Conservation (phyloP, 2,888 invertebrate species). For the Lasioglossum villosulum region DNA sequence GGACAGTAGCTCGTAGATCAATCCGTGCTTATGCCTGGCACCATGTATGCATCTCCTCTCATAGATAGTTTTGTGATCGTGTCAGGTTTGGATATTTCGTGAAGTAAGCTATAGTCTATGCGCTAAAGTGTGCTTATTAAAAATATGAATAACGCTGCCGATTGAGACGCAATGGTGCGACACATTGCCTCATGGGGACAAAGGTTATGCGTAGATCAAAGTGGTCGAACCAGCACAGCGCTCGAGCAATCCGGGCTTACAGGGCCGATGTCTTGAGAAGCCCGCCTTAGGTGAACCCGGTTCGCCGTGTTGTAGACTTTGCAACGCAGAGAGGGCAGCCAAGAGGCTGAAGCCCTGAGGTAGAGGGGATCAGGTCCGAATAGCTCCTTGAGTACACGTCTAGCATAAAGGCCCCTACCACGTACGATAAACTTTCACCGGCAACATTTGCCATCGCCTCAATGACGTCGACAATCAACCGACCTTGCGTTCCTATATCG, state of each 20-base stretch:
- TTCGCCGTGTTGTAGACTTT: background rate
- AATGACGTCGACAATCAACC: conserved; percentile 70
- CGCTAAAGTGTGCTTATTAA: background rate
- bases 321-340: background rate
- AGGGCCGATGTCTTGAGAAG: background rate
- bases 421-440: conserved; percentile 71
- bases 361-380: conserved; percentile 7
- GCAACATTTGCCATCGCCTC: conserved; percentile 61
- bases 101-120: background rate
- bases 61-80: background rate
- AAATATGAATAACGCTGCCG: background rate
- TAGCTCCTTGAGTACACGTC: background rate
- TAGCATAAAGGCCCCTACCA: conserved; percentile 49
- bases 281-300: background rate
- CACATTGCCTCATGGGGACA: background rate
- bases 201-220: background rate
- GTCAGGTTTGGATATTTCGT: background rate
- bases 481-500: conserved; percentile 73
- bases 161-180: background rate
- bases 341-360: background rate
- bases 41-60: too few species aligned
- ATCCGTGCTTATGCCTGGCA: background rate
- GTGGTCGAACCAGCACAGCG: background rate
- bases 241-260: background rate
- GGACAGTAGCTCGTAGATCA: background rate